Evolutionary conservation across 2,113 vertebrate species (phyloP), one percentile per base, ranked within the genome.

Genomic region (Mus pahari): DNA sequence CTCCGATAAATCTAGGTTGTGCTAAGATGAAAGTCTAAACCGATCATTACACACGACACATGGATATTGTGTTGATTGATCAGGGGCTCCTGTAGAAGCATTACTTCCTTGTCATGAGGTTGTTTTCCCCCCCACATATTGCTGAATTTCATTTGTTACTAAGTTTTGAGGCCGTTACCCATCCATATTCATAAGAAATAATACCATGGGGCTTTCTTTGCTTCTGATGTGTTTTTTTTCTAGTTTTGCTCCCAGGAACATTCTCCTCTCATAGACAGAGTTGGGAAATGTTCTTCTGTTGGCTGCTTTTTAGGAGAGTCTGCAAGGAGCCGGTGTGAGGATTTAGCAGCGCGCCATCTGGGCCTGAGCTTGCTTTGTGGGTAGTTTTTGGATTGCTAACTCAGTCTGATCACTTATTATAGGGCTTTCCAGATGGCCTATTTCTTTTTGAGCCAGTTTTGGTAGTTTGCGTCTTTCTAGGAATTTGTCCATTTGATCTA

Each of bases 401-500:
- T 75, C 68, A 91, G 70, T 91, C 75, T 91, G 39, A 70, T 91
- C 68, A 58, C 70, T 73, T 91, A 58, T 58, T 66, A 68, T 81
- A 74, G 66, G n/a, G 36, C 48, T 79, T n/a, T 75, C 95, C 68
- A 88, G 58, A 94, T 91, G 92, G 75, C 33, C 58, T 88, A 36
- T 36, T 90, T 91, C 83, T 94, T 88, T 88, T 75, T n/a, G 55
- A 91, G 75, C 89, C 74, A 68, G 39, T 96, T 91, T 75, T 68
- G 68, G 75, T 75, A 75, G 75, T 91, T 91, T 91, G 89, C 74
- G 0, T 68, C 75, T 91, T 94, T 88, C 75, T 70, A 83, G 75
- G 58, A 74, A 83, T 75, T 87, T 88, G 70, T 94, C 48, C 82
- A 87, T 87, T 96, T 81, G n/a, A 74, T 94, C 87, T 93, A 62